Conservation (phyloP, 2,113 vertebrate genomes). For the Oophaga pumilio region DNA sequence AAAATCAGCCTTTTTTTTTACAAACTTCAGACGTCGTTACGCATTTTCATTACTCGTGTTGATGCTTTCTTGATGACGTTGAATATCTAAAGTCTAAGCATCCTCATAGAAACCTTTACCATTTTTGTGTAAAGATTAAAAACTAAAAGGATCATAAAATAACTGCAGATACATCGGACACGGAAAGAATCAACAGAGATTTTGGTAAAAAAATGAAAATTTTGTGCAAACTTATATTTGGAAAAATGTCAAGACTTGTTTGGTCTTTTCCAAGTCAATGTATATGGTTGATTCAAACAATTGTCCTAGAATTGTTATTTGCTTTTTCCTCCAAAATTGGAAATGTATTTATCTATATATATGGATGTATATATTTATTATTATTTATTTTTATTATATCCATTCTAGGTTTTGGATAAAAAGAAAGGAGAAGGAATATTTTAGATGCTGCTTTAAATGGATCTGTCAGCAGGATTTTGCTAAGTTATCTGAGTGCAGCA, state of each 20-base stretch:
- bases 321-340: background rate
- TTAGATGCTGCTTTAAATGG: no score
- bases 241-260: background rate
- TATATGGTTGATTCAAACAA: background rate
- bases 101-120: background rate
- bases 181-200: no score
- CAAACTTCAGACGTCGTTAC: no score
- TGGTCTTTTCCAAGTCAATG: background rate
- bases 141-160: background rate
- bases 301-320: background rate
- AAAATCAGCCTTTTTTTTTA: background rate
- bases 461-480: no score
- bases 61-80: background rate
- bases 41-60: background rate
- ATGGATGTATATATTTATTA: no score
- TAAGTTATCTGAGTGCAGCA: no score
- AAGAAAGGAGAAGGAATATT: no score
- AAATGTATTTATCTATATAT: background rate
- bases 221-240: background rate
- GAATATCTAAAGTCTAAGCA: background rate
- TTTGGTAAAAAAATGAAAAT: no score
- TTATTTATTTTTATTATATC: no score
- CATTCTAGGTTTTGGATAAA: no score
- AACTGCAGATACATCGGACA: no score
- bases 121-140: background rate